Conservation (phyloP, 2,888 invertebrate genomes). For the Ceramica pisi region DNA sequence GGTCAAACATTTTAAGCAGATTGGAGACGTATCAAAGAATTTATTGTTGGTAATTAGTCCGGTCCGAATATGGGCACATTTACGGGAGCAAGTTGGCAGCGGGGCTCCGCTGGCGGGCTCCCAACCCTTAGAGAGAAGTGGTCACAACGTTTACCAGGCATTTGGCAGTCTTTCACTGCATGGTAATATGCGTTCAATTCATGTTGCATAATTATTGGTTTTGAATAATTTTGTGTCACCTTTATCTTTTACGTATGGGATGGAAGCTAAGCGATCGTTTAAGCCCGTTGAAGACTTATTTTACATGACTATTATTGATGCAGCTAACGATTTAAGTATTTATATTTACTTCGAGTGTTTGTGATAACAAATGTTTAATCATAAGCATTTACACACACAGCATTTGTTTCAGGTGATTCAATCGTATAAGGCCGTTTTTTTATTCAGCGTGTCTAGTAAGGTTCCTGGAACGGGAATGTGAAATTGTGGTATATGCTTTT, state of each 20-base stretch:
- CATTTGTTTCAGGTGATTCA: no score
- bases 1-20: conserved; percentile 61
- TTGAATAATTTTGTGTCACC: conserved; percentile 70
- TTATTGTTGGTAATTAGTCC: conserved; percentile 72
- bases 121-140: conserved; percentile 78
- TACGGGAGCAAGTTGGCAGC: conserved; percentile 77
- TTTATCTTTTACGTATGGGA: conserved; percentile 25
- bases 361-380: no score
- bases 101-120: conserved; percentile 74
- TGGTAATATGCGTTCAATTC: conserved; percentile 79
- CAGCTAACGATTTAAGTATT: no score
- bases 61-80: conserved; percentile 74
- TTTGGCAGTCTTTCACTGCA: conserved; percentile 85
- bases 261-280: neutral
- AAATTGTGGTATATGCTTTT: no score
- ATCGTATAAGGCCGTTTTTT: no score
- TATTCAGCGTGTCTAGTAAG: no score
- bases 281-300: neutral
- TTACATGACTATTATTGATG: neutral
- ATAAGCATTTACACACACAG: no score
- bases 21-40: conserved; percentile 65
- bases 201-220: conserved; percentile 73
- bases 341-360: no score
- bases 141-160: conserved; percentile 83
- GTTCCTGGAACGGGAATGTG: no score